Conservation (phyloP, 37 sponge, comb jelly and placozoan species). For the Lycopodina hypogea region DNA sequence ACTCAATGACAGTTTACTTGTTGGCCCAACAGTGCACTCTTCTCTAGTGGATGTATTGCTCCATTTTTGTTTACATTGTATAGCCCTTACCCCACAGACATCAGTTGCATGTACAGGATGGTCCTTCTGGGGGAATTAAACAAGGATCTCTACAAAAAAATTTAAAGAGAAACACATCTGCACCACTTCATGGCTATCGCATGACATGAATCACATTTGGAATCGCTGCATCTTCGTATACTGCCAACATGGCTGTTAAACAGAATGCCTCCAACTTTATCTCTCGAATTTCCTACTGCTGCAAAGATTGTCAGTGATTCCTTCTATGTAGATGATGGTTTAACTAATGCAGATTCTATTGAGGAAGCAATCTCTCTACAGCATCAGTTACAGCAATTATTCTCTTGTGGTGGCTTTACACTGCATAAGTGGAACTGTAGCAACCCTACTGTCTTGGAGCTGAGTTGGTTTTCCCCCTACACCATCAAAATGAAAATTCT, state of each 20-base stretch:
- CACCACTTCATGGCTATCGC: conserved; percentile 8
- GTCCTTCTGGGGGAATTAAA: background rate
- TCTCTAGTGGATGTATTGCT: conserved; percentile 26
- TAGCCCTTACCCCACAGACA: conserved; percentile 29
- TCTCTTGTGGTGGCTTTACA: conserved; percentile 12
- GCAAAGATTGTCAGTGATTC: conserved; percentile 9
- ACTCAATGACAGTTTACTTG: conserved; percentile 26
- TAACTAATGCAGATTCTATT: too few relatives aligned
- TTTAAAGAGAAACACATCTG: background rate
- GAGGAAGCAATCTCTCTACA: conserved; percentile 10
- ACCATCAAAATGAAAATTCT: conserved; percentile 35
- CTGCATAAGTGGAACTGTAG: conserved; percentile 28
- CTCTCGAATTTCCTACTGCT: conserved; percentile 23
- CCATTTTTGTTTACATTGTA: conserved; percentile 25
- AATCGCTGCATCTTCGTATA: conserved; percentile 17
- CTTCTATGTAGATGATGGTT: conserved; percentile 47
- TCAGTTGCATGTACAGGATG: conserved; percentile 34
- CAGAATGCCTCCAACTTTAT: conserved; percentile 13
- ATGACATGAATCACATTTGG: conserved; percentile 32
- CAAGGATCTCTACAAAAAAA: conserved; percentile 16
- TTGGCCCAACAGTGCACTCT: conserved; percentile 40
- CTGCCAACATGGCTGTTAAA: too few relatives aligned
- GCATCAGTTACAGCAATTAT: conserved; percentile 16
- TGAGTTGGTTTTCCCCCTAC: conserved; percentile 39
- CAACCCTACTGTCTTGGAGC: conserved; percentile 7